These are phyloP conservation scores for Matsumyia berberina DNA, from an alignment of 2,888 invertebrate genomes.

Conservation along the genomic window DNA sequence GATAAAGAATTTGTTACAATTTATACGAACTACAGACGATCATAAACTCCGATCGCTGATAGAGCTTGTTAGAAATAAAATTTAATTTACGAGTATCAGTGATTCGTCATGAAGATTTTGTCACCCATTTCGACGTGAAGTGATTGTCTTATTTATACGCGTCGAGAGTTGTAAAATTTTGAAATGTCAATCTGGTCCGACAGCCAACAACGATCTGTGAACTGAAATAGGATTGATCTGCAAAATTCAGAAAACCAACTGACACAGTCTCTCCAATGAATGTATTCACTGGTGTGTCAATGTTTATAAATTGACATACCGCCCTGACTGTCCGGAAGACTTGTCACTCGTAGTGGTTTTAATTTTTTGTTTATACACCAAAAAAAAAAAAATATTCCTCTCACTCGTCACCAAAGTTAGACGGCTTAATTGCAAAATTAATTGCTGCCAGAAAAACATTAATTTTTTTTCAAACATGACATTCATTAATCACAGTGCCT, in stretches of 20 bases:
- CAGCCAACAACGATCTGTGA: no score
- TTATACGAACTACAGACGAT: slow-evolving; percentile 16
- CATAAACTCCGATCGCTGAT: slow-evolving; percentile 16
- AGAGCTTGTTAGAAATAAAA: background rate
- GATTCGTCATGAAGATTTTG: no score
- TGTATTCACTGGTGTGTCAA: background rate
- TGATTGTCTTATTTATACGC: no score
- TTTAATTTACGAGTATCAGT: background rate
- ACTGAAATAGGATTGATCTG: no score
- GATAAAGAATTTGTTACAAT: slow-evolving; percentile 42
- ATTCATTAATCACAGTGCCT: slow-evolving; percentile 47
- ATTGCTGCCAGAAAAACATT: slow-evolving; percentile 41
- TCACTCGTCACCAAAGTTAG: slow-evolving; percentile 15
- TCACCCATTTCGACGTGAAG: no score
- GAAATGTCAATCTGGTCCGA: no score
- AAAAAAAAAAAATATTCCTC: slow-evolving; percentile 3
- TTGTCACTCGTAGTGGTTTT: slow-evolving; percentile 3
- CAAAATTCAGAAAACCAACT: no score
- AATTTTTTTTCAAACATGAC: slow-evolving; percentile 31
- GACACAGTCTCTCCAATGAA: no score
- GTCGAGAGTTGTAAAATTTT: no score
- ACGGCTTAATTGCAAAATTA: slow-evolving; percentile 52
- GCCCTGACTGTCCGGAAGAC: background rate
- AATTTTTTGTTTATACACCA: slow-evolving; percentile 4
- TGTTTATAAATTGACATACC: background rate